phyloP scores from a whole-genome alignment of 2,113 vertebrate genomes.

The Indicator maculatus region DNA sequence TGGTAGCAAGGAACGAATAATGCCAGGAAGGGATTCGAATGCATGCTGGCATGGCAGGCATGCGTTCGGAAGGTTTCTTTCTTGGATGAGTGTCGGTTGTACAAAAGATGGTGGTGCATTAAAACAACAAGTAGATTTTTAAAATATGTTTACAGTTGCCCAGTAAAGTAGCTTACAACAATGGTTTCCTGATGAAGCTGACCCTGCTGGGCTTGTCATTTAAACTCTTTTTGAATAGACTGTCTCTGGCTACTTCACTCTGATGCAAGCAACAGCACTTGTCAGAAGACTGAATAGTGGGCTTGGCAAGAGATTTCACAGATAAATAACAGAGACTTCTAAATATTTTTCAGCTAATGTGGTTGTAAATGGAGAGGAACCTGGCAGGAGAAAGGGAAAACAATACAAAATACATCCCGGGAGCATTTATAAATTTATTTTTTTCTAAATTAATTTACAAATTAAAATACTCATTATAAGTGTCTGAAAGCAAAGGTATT shows the following conservation, averaged over 20 bases:
- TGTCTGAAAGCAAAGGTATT: background rate
- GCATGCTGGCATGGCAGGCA: background rate
- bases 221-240: background rate
- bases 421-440: background rate
- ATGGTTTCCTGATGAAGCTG: background rate
- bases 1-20: background rate
- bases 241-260: background rate
- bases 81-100: background rate
- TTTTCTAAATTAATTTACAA: background rate
- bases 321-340: background rate
- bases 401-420: background rate
- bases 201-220: background rate
- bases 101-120: background rate
- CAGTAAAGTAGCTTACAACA: background rate
- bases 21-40: background rate
- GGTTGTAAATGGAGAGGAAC: background rate
- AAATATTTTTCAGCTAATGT: background rate
- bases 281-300: background rate
- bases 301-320: background rate
- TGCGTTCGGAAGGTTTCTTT: background rate
- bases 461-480: conserved; percentile 13
- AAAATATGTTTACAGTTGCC: background rate
- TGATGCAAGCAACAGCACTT: background rate
- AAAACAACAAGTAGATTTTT: background rate
- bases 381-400: background rate